Conservation (phyloP, 2,113 vertebrate species). For the Myrmecophaga tridactyla region DNA sequence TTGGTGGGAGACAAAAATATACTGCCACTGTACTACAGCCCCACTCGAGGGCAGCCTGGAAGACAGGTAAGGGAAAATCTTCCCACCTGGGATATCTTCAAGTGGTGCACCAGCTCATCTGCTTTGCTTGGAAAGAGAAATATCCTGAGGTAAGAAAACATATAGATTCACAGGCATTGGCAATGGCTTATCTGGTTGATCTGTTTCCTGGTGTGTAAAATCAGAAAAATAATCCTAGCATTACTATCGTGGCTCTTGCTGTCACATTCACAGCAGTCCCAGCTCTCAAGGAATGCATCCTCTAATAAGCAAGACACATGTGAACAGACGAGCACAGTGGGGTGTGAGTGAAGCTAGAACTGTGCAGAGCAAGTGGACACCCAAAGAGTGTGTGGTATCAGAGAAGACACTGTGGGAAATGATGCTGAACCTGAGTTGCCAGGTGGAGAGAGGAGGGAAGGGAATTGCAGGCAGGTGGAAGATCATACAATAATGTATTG, state of each 20-base stretch:
- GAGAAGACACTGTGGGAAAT: no score
- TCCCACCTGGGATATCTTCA: no score
- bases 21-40: fast-evolving
- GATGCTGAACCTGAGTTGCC: not conserved
- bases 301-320: not conserved
- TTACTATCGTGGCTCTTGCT: not conserved
- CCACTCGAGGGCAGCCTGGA: not conserved
- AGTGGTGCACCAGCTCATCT: not conserved
- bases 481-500: not conserved
- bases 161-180: no score
- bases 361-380: not conserved
- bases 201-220: not conserved
- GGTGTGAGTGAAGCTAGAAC: no score
- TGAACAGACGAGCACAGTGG: not conserved
- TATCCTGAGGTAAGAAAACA: not conserved
- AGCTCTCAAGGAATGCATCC: not conserved
- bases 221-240: not conserved
- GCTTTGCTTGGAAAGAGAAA: not conserved
- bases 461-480: not conserved
- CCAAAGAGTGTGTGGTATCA: not conserved
- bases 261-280: no score
- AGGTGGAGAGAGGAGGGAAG: not conserved
- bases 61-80: not conserved
- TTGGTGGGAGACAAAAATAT: not conserved
- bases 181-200: not conserved